Conservation (phyloP, 2,888 invertebrate genomes). For the Brenthis hecate region DNA sequence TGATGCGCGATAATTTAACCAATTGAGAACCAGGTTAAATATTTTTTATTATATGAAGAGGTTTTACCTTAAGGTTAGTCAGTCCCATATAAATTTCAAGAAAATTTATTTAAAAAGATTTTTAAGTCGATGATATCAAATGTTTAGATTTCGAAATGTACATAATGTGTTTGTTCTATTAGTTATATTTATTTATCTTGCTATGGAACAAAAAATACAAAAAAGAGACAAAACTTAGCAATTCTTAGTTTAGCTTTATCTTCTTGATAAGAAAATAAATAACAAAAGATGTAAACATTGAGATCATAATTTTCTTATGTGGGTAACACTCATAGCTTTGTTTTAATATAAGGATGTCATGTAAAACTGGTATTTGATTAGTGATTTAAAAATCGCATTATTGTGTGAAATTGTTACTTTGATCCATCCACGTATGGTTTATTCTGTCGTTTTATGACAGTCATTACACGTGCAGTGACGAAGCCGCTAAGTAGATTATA, state of each 20-base stretch:
- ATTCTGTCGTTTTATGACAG: slow-evolving; percentile 1
- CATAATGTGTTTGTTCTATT: neutral
- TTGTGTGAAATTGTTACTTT: neutral
- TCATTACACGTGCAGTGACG: slow-evolving; percentile 7
- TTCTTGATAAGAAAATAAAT: slow-evolving; percentile 30
- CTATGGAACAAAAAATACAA: neutral
- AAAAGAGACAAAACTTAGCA: slow-evolving; percentile 7
- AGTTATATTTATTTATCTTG: slow-evolving; percentile 7
- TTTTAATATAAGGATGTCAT: neutral
- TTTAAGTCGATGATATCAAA: no score
- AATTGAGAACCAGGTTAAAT: no score
- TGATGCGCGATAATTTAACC: no score
- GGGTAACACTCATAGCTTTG: neutral
- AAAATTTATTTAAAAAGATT: no score
- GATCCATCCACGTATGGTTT: slow-evolving; percentile 5
- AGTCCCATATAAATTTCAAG: no score
- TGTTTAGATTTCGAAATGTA: no score
- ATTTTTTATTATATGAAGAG: no score
- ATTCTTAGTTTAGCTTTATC: slow-evolving; percentile 8
- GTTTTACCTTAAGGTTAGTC: no score
- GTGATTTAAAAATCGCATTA: neutral
- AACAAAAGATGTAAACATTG: slow-evolving; percentile 17
- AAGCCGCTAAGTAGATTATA: slow-evolving; percentile 12
- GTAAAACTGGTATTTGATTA: slow-evolving; percentile 4
- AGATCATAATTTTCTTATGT: slow-evolving; percentile 9